A percentile compares a stretch with the other conserved stretches of the same genome.
These are phyloP conservation scores for Plutomurus gul DNA, from an alignment of 1,140 invertebrate genomes.

Conservation along the genomic window DNA sequence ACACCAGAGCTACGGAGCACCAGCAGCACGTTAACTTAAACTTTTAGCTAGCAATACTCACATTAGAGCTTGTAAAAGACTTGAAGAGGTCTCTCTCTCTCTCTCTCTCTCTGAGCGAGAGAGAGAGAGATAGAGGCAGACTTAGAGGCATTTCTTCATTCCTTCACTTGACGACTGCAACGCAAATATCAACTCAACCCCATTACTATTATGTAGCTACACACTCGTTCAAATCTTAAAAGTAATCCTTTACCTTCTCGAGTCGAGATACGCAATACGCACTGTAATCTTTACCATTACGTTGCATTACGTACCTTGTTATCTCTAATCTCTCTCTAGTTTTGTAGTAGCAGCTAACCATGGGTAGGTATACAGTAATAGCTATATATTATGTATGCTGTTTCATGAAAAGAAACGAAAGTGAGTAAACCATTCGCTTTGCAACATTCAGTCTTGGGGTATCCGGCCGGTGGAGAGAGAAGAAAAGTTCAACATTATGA, in stretches of 20 bases:
- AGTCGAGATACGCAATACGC: constrained; percentile 9
- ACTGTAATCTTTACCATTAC: constrained; percentile 25
- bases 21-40: no score
- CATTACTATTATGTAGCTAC: constrained; percentile 10
- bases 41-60: no score
- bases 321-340: neutral
- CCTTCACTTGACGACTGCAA: neutral
- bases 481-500: constrained; percentile 2
- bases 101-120: no score
- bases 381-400: neutral
- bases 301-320: constrained; percentile 3
- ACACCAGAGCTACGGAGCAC: no score
- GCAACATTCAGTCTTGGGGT: neutral
- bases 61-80: no score
- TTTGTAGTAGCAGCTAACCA: no score
- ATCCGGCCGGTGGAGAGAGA: neutral
- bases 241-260: constrained; percentile 27
- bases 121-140: constrained; percentile 9
- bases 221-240: constrained; percentile 9
- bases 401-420: constrained; percentile 2
- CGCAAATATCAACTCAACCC: constrained; percentile 14
- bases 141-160: constrained; percentile 23
- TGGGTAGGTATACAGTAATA: neutral
- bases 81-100: no score
- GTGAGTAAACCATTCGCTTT: neutral